Conservation (phyloP, 1,140 invertebrate genomes). For the Venustaconcha ellipsiformis region DNA sequence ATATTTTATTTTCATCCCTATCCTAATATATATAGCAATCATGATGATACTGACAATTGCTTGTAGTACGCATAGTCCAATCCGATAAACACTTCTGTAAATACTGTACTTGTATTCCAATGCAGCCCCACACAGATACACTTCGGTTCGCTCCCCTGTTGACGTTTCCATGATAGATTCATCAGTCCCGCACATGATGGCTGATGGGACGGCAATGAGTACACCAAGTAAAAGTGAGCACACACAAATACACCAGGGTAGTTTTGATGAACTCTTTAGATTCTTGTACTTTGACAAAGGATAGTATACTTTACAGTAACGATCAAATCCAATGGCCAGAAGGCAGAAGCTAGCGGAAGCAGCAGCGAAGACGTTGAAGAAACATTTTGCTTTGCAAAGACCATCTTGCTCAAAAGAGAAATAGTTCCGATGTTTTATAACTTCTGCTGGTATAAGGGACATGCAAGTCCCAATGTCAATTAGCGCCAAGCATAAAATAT, state of each 20-base stretch:
- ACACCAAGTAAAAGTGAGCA: conserved; percentile 14
- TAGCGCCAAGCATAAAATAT: conserved; percentile 11
- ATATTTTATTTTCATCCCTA: conserved; percentile 6
- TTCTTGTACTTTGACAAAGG: conserved; percentile 7
- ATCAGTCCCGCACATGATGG: conserved; percentile 14
- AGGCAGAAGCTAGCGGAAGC: conserved; percentile 18
- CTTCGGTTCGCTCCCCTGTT: not conserved
- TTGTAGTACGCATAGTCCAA: conserved; percentile 1
- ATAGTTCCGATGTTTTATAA: conserved; percentile 13
- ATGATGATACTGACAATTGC: conserved; percentile 5
- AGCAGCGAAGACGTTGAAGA: conserved; percentile 26
- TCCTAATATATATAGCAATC: conserved; percentile 13
- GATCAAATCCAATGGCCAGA: conserved; percentile 9
- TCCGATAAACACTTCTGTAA: conserved; percentile 16
- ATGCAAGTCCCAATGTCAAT: conserved; percentile 27
- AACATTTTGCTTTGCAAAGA: conserved; percentile 26
- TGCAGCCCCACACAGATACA: conserved; percentile 20
- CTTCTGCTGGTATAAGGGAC: conserved; percentile 24
- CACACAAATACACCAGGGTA: conserved; percentile 14
- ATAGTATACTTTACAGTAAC: conserved; percentile 19
- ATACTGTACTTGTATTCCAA: conserved; percentile 1
- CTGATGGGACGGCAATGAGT: conserved; percentile 10
- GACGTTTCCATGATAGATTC: not conserved
- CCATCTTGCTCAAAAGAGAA: conserved; percentile 16
- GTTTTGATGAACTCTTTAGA: conserved; percentile 1